These are phyloP conservation scores for Vicugna pacos DNA, from an alignment of 2,113 vertebrate genomes.

Conservation along the genomic window DNA sequence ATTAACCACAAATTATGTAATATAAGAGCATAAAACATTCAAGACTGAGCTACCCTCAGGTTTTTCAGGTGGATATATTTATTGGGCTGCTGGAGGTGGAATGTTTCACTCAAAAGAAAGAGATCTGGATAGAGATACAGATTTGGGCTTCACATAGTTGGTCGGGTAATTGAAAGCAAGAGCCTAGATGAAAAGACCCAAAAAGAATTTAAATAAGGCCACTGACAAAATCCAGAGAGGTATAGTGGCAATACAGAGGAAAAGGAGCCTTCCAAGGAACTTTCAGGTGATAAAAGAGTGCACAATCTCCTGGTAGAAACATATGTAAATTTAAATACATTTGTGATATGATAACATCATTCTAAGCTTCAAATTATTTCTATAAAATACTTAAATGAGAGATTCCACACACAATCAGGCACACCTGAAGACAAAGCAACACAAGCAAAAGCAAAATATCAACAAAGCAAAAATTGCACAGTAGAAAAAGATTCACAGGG, in stretches of 20 bases:
- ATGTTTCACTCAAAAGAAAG: neutral
- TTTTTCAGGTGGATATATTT: neutral
- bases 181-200: neutral
- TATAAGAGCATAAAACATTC: neutral
- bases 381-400: neutral
- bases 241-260: neutral
- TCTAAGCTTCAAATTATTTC: neutral
- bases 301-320: neutral
- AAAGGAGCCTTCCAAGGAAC: neutral
- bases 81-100: neutral
- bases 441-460: constrained; percentile 28
- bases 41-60: neutral
- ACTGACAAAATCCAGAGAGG: neutral
- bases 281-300: neutral
- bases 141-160: neutral
- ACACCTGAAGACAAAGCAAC: neutral
- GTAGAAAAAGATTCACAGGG: neutral
- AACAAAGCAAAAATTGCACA: neutral
- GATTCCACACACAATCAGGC: neutral
- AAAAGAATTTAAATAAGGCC: neutral
- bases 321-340: neutral
- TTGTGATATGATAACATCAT: neutral
- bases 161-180: neutral
- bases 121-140: neutral
- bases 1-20: constrained; percentile 10